Evolutionary conservation across 2,113 vertebrate genomes (phyloP).

Genomic region (Peromyscus californicus): DNA sequence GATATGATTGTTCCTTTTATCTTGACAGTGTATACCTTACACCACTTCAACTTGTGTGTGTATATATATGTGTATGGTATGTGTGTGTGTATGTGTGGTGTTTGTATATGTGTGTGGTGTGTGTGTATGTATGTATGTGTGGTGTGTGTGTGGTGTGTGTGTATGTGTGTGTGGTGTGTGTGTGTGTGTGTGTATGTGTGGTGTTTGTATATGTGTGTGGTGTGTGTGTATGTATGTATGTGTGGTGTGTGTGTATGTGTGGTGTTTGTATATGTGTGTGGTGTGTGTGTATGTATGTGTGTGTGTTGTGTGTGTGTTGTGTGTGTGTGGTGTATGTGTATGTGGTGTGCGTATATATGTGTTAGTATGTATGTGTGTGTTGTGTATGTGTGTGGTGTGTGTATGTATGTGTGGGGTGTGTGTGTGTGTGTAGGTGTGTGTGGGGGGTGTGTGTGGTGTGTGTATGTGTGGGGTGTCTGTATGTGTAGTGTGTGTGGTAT

Average conservation of each 20-base stretch:
- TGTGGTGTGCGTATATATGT: neutral
- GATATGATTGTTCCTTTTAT: neutral
- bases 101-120: no score
- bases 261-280: neutral
- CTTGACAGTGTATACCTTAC: fast-evolving
- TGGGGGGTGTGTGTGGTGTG: neutral
- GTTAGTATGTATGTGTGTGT: neutral
- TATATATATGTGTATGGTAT: neutral
- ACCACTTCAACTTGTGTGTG: neutral
- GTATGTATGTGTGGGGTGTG: neutral
- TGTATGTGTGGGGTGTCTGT: neutral
- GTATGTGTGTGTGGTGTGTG: neutral
- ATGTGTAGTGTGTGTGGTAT: neutral
- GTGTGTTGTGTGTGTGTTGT: neutral
- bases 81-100: neutral
- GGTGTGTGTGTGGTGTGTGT: neutral
- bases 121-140: neutral
- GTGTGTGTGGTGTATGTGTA: neutral
- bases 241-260: neutral
- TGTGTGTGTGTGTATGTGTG: neutral
- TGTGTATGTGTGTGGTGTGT: neutral
- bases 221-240: neutral
- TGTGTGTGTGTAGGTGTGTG: neutral
- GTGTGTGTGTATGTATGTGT: neutral
- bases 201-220: neutral